Conservation (phyloP, 2,888 invertebrate species). For the Galerucella nymphaeae region DNA sequence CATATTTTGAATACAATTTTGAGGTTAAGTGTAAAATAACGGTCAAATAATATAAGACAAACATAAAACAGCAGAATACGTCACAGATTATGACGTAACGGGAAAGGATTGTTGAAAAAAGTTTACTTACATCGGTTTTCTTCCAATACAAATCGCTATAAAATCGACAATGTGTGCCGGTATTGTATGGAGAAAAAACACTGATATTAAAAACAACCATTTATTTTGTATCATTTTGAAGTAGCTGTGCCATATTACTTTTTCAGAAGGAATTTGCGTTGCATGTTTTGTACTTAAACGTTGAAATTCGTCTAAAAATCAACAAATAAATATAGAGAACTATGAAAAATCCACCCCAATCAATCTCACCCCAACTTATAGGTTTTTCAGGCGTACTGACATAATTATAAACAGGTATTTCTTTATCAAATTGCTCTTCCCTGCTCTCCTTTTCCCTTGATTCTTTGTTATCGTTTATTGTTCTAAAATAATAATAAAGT, state of each 20-base stretch:
- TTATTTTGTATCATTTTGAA: slow-evolving; percentile 72
- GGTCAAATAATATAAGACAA: too few species aligned
- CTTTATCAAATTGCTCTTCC: slow-evolving; percentile 54
- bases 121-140: slow-evolving; percentile 74
- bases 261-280: slow-evolving; percentile 67
- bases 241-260: slow-evolving; percentile 74
- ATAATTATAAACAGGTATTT: slow-evolving; percentile 84
- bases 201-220: slow-evolving; percentile 69
- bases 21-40: too few species aligned
- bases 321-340: slow-evolving; percentile 10
- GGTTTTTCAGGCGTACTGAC: slow-evolving; percentile 86
- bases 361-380: slow-evolving; percentile 77
- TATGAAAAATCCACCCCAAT: too few species aligned
- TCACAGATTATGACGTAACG: too few species aligned
- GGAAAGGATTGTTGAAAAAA: too few species aligned
- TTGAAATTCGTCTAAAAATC: slow-evolving; percentile 69
- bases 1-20: too few species aligned
- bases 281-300: slow-evolving; percentile 68
- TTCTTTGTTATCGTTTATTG: slow-evolving; percentile 53
- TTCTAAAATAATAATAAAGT: slow-evolving; percentile 41
- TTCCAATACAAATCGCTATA: slow-evolving; percentile 69
- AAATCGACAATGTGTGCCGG: slow-evolving; percentile 73
- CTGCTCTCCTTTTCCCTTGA: slow-evolving; percentile 44
- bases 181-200: slow-evolving; percentile 71
- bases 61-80: too few species aligned